Evolutionary conservation across 2,888 invertebrate species (phyloP), one percentile per base, ranked within the genome.

Genomic region (Parnassius glacialis): DNA sequence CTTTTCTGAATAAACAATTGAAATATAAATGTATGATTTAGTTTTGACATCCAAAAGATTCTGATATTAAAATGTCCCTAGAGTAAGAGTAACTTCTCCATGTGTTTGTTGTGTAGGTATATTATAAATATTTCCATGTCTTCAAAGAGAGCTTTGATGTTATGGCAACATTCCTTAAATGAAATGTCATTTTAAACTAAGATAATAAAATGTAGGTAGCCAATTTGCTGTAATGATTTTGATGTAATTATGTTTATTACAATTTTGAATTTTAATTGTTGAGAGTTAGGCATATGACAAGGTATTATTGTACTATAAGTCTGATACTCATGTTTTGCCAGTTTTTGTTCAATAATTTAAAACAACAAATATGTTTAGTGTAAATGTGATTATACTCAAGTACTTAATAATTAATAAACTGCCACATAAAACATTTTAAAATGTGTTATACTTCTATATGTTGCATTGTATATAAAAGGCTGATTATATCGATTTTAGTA

Each of bases 121-220:
- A 51, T 50, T 55, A 34, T 34, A 34, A 58, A 51, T 55, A 59
- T 59, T 59, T 51, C 54, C 54, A 59, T 55, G 42, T 59, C 59
- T 62, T 42, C 50, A 55, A 55, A 56, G 47, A 59, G 59, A 63
- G 48, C 60, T 57, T 55, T 51, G 60, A 57, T 54, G 58, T 59
- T 63, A 64, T 68, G 68, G 66, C 65, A 65, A 74, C 70, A 73
- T 74, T 74, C 72, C 70, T 71, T 70, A 63, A 68, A 70, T 65
- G 67, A 69, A 68, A 67, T 71, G 61, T 67, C 65, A 65, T 69
- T 67, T 71, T 67, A 65, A 65, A 68, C 52, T 72, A 68, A 68
- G 68, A 60, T 66, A 60, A 64, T 72, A 79, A 79, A 81, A 75
- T 75, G 83, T 90, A 89, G 88, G 72, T 89, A 89, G 89, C 83